Evolutionary conservation across 2,113 vertebrate species (phyloP), one percentile per base, ranked within the genome.

Genomic region (Pelvicachromis taeniatus): DNA sequence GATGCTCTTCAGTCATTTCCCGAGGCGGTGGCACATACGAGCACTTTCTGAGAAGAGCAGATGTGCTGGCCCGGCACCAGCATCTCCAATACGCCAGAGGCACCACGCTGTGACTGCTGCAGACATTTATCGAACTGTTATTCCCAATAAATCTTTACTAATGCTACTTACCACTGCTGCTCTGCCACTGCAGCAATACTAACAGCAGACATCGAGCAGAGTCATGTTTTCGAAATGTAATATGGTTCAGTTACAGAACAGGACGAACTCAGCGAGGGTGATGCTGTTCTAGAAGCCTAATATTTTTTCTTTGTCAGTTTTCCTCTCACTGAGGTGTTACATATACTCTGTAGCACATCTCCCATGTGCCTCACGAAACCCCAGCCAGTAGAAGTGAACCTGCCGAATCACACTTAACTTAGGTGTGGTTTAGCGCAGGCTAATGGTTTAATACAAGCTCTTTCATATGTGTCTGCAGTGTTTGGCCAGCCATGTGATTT

Each of bases 81-180:
- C 9, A 5, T 52, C 59, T 83, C 35, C 48, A 82, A 33, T 26
- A 21, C 10, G 3, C 50, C 78, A 84, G 50, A 52, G 31, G 79
- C 50, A 38, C n/a, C 13, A 26, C 54, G 55, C 23, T 59, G 31
- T n/a, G 50, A 52, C 31, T 2, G 31, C 80, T 61, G 59, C 40
- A 54, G 84, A 53, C 56, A 21, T 59, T 59, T 78, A 90, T 85
- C 52, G 81, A 90, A 88, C 56, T 56, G 9, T 42, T 77, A 70
- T 84, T 63, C 26, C 45, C 31, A 77, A 81, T 80, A 65, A 88
- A 86, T 82, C 86, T 35, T 73, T 29, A 68, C 54, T 87, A 85
- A 85, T 50, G 4, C 48, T 17, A 40, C 17, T 17, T 7, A 35
- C 9, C 23, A 10, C 19, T 17, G 56, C 14, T 59, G 80, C 50